Evolutionary conservation across 2,888 invertebrate species (phyloP).

Genomic region (Xestobium rufovillosum): DNA sequence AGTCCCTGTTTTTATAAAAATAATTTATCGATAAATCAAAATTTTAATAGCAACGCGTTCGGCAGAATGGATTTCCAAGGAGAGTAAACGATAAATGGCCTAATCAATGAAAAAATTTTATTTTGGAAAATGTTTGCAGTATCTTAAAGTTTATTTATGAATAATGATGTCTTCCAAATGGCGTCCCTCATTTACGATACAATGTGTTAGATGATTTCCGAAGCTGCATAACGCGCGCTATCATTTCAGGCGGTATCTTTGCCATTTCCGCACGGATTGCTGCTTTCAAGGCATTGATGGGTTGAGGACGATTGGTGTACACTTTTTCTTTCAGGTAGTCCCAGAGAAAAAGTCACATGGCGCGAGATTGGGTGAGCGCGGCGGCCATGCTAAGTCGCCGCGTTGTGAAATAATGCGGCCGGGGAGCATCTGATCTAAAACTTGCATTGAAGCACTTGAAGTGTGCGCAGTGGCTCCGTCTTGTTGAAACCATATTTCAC

Average conservation of each 20-base stretch:
- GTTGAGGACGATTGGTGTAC: background rate
- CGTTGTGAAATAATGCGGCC: conserved; percentile 1
- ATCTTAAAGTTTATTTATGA: conserved; percentile 1
- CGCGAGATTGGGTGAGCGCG: conserved; percentile 3
- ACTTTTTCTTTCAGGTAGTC: conserved; percentile 2
- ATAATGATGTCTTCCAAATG: conserved; percentile 1
- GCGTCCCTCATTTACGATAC: background rate
- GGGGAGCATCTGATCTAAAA: background rate
- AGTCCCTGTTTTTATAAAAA: no score
- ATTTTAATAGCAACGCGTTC: no score
- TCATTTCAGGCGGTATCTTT: conserved; percentile 2
- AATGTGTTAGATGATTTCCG: conserved; percentile 1
- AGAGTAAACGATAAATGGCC: background rate
- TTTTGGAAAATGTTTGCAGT: background rate
- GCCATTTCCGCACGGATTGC: conserved; percentile 2
- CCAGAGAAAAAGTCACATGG: conserved; percentile 1
- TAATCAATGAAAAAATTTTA: background rate
- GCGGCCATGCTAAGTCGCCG: conserved; percentile 1
- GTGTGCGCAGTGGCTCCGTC: no score
- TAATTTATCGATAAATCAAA: no score
- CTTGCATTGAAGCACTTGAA: no score
- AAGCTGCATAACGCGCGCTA: background rate
- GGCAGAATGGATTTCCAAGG: conserved; percentile 3
- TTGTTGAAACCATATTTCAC: conserved; percentile 3
- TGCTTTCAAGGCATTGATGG: conserved; percentile 2